Conservation (phyloP, 2,888 invertebrate species). For the Nomada lathburiana region DNA sequence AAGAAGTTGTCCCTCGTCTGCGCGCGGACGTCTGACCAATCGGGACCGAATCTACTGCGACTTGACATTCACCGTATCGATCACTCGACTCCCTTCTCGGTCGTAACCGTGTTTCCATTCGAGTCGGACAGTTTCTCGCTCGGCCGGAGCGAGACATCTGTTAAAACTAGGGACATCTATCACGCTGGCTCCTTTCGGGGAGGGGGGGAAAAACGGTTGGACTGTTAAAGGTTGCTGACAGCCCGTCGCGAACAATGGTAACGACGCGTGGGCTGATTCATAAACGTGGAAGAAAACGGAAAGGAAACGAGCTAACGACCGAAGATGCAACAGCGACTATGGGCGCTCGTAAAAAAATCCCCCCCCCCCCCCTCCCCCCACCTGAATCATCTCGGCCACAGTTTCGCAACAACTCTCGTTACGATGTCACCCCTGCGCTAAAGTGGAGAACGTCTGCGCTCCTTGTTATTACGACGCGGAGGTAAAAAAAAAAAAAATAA, state of each 20-base stretch:
- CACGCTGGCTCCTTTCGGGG: too few species aligned
- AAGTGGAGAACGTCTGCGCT: constrained; percentile 58
- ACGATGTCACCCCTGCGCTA: constrained; percentile 61
- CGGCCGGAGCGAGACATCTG: too few species aligned
- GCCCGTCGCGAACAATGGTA: constrained; percentile 63
- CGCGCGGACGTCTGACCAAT: too few species aligned
- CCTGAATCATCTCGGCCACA: constrained; percentile 66
- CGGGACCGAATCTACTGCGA: too few species aligned
- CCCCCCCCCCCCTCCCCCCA: not conserved
- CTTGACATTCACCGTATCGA: too few species aligned
- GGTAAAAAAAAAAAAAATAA: constrained; percentile 55
- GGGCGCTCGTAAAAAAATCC: constrained; percentile 58
- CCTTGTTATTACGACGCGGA: constrained; percentile 66
- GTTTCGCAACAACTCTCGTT: constrained; percentile 74
- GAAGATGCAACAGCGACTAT: constrained; percentile 31
- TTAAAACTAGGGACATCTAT: too few species aligned
- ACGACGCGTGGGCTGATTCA: constrained; percentile 69
- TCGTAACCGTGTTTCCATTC: too few species aligned
- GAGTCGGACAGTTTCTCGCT: too few species aligned
- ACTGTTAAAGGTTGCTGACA: constrained; percentile 44
- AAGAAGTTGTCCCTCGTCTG: too few species aligned
- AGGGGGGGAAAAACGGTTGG: too few species aligned
- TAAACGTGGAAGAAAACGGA: constrained; percentile 50
- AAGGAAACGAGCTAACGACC: constrained; percentile 25
- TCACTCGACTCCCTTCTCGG: too few species aligned